Evolutionary conservation across 2,797 vertebrate genomes (phyloP).

Genomic region (Onychomys leucogaster): DNA sequence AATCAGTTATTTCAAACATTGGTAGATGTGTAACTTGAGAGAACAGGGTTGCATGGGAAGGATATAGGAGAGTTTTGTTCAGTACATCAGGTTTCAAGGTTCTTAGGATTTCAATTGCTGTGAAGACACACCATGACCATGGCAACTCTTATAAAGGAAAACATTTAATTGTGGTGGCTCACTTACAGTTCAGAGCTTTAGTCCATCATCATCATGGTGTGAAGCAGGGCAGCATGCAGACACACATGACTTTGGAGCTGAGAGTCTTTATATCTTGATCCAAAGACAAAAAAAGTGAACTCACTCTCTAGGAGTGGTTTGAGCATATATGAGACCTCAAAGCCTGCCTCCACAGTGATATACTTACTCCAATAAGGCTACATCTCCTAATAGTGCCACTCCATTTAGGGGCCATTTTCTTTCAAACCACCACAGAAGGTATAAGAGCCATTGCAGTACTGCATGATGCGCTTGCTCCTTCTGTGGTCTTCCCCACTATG

Average conservation of each 20-base stretch:
- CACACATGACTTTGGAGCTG: neutral
- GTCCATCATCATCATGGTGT: neutral
- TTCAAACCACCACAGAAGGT: neutral
- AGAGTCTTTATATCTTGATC: neutral
- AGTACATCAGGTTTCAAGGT: neutral
- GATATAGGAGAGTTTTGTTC: neutral
- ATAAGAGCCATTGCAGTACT: accelerated
- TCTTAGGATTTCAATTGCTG: neutral
- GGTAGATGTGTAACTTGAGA: neutral
- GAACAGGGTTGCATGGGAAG: neutral
- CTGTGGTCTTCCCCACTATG: neutral
- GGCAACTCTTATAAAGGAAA: neutral
- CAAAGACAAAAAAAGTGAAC: neutral
- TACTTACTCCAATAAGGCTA: neutral
- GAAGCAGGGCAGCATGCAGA: neutral
- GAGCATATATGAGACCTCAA: neutral
- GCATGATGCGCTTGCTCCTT: accelerated
- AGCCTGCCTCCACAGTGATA: neutral
- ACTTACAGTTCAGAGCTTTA: neutral
- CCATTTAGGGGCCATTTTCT: neutral
- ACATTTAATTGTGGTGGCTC: neutral
- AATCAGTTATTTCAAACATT: neutral
- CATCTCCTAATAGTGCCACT: neutral
- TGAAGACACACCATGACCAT: neutral
- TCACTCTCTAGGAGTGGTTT: neutral